Base-by-base conservation (phyloP, 2,113 vertebrate species). In the Entelurus aequoreus region DNA sequence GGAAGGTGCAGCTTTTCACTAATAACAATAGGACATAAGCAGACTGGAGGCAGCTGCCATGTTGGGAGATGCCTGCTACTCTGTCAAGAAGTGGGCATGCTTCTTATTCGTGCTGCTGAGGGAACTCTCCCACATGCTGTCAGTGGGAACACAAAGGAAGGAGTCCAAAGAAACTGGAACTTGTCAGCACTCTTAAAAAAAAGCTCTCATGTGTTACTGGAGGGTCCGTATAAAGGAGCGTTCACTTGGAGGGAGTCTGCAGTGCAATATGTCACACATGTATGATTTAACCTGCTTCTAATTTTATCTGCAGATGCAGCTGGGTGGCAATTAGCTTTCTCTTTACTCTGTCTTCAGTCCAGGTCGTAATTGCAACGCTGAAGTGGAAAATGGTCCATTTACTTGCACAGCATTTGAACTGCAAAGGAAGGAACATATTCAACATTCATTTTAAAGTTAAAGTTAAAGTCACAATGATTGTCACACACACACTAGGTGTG, bases 51-150 rank as follows among this genome's bases (percentile, higher is more conserved):
- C 62, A 37, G 70, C 61, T 48, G 10, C 37, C 0, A 0, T 46
- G 67, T 8, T 77, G 74, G 62, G 80, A 71, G 76, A 75, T 16
- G 51, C 51, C 62, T 73, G n/a, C 56, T 61, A 63, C 71, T 69
- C 75, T 66, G 57, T 75, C 70, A 72, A 63, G 77, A 77, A 48
- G 14, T 83, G 60, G 50, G 66, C 78, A 77, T 28, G 82, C 72
- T 75, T 77, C 56, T 74, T 76, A 72, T 86, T 86, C 78, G 77
- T 60, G 70, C 82, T 60, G 68, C 61, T 77, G 75, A 65, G 21
- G 35, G 76, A 76, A 63, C 53, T 71, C 78, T 79, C 78, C 79
- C 82, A 78, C 78, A 62, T 74, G 71, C 73, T 82, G 79, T 82
- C 82, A 80, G 66, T 42, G 70, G 59, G 72, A 75, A 79, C 74